These are phyloP conservation scores for Zygogramma bicolorata DNA, from an alignment of 2,888 invertebrate genomes.

Conservation along the genomic window DNA sequence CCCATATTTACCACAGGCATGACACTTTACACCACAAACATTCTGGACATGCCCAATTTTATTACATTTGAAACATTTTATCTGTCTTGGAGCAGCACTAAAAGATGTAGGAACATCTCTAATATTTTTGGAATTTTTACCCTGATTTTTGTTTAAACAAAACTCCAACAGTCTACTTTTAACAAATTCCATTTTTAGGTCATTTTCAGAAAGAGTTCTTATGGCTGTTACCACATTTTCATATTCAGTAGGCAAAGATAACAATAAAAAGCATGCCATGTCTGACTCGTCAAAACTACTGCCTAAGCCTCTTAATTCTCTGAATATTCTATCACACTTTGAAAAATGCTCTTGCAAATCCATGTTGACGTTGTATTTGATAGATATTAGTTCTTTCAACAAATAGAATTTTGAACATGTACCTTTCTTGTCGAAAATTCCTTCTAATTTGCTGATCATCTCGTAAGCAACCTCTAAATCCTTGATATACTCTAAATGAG, in stretches of 20 bases:
- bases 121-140: background rate
- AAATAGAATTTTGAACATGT: no score
- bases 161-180: constrained; percentile 34
- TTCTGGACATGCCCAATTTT: constrained; percentile 31
- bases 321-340: background rate
- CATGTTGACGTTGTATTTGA: constrained; percentile 6
- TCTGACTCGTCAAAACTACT: background rate
- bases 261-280: background rate
- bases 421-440: no score
- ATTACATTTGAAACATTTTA: constrained; percentile 32
- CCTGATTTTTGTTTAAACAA: constrained; percentile 16
- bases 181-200: constrained; percentile 30
- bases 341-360: background rate
- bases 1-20: constrained; percentile 25
- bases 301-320: background rate
- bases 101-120: background rate
- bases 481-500: no score
- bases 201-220: constrained; percentile 33
- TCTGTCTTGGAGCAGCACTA: background rate
- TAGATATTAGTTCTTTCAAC: constrained; percentile 11
- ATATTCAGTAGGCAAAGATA: background rate
- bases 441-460: no score
- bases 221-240: constrained; percentile 30
- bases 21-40: constrained; percentile 35
- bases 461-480: no score